Base-by-base conservation (phyloP, 1,140 invertebrate species). In the Anadara kagoshimensis region DNA sequence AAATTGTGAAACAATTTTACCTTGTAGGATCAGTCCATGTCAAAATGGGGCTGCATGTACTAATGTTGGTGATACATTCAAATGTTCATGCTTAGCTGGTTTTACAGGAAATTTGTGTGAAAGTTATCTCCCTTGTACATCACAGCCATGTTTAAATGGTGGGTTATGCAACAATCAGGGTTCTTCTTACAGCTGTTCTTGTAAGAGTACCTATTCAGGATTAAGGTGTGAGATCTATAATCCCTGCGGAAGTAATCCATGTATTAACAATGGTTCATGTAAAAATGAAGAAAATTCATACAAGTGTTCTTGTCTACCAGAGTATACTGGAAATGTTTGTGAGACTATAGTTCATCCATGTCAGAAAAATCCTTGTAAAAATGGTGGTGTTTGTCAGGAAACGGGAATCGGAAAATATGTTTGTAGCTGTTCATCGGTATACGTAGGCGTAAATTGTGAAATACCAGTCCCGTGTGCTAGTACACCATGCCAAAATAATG, bases 361-460 rank as follows among this genome's bases (percentile, higher is more conserved):
- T 36, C 29, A 36, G 29, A 36, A 36, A 36, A 36, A 36, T 36
- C 29, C 29, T 36, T 36, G 29, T 36, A 36, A 36, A 36, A 36
- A 36, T 36, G 29, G 29, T 3, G 29, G 29, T 3, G 29, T 36
- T 36, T 36, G 29, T 36, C 29, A 36, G 7, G 29, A 36, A 36
- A 36, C 29, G 7, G 29, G 29, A 36, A 36, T 36, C 29, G 29
- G 29, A 36, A 36, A 36, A 36, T 36, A 36, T 36, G 29, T 36
- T 36, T 36, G 29, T 36, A 36, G 29, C 29, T 36, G 29, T 36
- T 36, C 29, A 36, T 36, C 29, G 7, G 29, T 36, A 36, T 36
- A 36, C 7, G 29, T 43, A 2, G 64, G 64, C 14, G 10, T n/a
- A 12, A 29, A 56, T 54, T 67, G 64, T 56, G 26, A 67, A 56